Evolutionary conservation across 2,888 invertebrate genomes (phyloP).

Genomic region (Pristionchus japonicus): DNA sequence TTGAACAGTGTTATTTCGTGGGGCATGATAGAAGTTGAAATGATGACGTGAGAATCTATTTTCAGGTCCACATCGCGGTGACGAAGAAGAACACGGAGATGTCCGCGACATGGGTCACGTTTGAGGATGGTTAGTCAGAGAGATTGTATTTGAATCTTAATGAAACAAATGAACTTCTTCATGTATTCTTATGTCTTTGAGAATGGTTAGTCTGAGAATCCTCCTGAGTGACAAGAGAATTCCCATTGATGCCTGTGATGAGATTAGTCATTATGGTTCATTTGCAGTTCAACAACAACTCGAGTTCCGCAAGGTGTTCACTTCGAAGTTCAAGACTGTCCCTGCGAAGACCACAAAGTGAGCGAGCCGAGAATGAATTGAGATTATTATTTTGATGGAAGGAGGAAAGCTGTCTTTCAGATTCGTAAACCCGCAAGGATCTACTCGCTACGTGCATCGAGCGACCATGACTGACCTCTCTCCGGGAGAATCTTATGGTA

Average conservation of each 20-base stretch:
- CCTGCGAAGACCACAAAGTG: neutral
- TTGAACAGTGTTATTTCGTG: neutral
- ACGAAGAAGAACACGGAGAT: conserved; percentile 60
- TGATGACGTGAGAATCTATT: neutral
- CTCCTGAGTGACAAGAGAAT: too few relatives aligned
- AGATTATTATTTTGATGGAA: too few relatives aligned
- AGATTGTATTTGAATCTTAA: neutral
- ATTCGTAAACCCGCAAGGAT: conserved; percentile 51
- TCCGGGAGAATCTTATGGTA: conserved; percentile 64
- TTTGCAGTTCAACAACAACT: conserved; percentile 20
- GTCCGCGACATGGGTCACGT: conserved; percentile 69
- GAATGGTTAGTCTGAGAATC: neutral
- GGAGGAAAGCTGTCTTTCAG: too few relatives aligned
- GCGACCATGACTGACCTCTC: conserved; percentile 79
- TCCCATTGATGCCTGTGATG: too few relatives aligned
- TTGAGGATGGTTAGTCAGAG: conserved; percentile 50
- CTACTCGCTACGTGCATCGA: conserved; percentile 83
- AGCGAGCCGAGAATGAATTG: too few relatives aligned
- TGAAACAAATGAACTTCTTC: too few relatives aligned
- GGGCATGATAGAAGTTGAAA: neutral
- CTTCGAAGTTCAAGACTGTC: neutral
- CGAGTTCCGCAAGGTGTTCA: conserved; percentile 34
- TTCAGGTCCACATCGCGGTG: conserved; percentile 69
- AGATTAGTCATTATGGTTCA: neutral
- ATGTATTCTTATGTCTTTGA: neutral